A percentile compares a stretch with the other conserved stretches of the same genome.
phyloP scores from a whole-genome alignment of 2,797 vertebrate species.

The Argyrosomus regius region DNA sequence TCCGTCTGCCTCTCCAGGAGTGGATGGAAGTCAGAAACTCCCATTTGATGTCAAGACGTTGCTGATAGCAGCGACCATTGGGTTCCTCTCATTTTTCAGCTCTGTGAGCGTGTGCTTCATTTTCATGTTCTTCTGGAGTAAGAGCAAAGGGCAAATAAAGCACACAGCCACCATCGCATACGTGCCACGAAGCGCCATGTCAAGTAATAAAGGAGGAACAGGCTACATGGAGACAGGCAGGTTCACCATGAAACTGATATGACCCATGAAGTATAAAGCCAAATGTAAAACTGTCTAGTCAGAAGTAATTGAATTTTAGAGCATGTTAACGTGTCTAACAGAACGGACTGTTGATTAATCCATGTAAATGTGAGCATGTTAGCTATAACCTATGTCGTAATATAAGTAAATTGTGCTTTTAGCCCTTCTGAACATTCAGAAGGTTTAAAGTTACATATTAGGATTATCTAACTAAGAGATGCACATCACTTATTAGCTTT shows the following conservation, averaged over 20 bases:
- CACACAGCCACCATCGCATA: constrained; percentile 89
- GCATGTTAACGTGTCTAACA: not conserved
- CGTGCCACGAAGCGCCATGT: constrained; percentile 79
- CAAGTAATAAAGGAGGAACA: constrained; percentile 44
- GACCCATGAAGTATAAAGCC: constrained; percentile 34
- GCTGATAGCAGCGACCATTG: constrained; percentile 88
- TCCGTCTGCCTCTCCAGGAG: constrained; percentile 68
- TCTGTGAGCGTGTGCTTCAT: constrained; percentile 91
- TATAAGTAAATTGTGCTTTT: not conserved
- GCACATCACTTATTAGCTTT: not conserved
- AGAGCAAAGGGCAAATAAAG: constrained; percentile 89
- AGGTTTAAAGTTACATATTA: constrained; percentile 10
- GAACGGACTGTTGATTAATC: not conserved
- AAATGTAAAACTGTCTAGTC: not conserved
- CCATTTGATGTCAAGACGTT: constrained; percentile 87
- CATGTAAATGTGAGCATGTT: constrained; percentile 21
- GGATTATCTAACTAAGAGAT: not conserved
- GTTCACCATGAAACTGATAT: constrained; percentile 88
- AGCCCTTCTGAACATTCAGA: not conserved
- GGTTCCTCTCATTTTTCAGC: constrained; percentile 90
- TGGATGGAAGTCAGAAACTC: constrained; percentile 64
- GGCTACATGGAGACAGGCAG: constrained; percentile 76
- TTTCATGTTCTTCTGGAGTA: constrained; percentile 93
- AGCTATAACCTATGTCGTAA: not conserved
- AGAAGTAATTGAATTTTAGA: not conserved